Conservation (phyloP, 2,888 invertebrate genomes). For the Acleris holmiana region DNA sequence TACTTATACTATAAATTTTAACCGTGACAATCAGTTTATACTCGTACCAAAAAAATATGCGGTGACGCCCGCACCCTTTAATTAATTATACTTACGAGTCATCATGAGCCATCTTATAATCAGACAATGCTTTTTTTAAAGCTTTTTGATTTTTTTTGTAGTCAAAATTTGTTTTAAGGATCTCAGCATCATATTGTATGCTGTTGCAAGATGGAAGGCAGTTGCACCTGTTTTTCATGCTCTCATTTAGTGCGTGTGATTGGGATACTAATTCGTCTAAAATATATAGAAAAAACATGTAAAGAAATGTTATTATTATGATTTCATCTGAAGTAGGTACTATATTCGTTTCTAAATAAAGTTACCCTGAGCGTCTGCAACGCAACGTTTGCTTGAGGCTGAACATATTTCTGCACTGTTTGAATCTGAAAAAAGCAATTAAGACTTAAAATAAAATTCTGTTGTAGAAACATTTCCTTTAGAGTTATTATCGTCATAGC, state of each 20-base stretch:
- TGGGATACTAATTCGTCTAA: not conserved
- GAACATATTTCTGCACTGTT: slow-evolving; percentile 9
- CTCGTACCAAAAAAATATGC: too few species aligned
- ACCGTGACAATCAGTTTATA: too few species aligned
- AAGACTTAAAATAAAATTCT: not conserved
- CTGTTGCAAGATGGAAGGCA: slow-evolving; percentile 19
- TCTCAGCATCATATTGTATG: slow-evolving; percentile 24
- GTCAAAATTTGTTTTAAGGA: slow-evolving; percentile 19
- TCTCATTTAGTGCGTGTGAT: not conserved
- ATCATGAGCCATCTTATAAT: too few species aligned
- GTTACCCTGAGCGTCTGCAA: not conserved
- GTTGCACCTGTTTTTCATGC: not conserved
- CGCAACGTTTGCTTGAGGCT: not conserved
- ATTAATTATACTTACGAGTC: not conserved
- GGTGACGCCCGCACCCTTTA: too few species aligned
- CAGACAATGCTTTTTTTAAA: not conserved
- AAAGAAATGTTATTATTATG: not conserved
- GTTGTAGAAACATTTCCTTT: too few species aligned
- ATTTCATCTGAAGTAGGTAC: not conserved
- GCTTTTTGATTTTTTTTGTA: not conserved
- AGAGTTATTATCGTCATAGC: not conserved
- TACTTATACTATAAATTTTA: too few species aligned
- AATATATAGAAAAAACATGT: not conserved
- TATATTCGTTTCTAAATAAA: not conserved
- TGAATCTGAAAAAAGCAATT: slow-evolving; percentile 8